These are phyloP conservation scores for Philereme transversata DNA, from an alignment of 2,888 invertebrate species.

Conservation along the genomic window DNA sequence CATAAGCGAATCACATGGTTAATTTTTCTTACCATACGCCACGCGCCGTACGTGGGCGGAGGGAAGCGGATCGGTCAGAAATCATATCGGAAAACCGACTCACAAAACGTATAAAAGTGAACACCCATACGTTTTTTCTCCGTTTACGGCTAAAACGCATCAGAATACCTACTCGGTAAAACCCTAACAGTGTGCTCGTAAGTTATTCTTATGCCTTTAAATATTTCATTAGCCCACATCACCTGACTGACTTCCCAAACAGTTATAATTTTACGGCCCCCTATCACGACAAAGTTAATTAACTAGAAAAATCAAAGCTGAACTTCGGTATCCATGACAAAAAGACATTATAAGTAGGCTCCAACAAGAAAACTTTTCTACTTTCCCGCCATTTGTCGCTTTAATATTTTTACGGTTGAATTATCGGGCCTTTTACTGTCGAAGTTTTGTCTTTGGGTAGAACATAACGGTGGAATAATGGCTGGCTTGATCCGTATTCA, in stretches of 20 bases:
- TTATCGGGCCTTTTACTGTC: slow-evolving; percentile 38
- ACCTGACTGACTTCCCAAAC: neutral
- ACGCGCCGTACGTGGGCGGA: no score
- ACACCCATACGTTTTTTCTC: no score
- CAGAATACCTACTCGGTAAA: no score
- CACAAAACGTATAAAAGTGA: no score
- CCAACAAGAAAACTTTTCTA: slow-evolving; percentile 26
- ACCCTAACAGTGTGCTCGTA: no score
- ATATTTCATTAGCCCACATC: neutral
- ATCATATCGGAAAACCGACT: no score
- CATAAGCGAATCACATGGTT: no score
- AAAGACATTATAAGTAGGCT: slow-evolving; percentile 17
- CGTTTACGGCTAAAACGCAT: no score
- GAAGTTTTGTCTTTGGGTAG: slow-evolving; percentile 38
- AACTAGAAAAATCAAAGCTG: slow-evolving; percentile 21
- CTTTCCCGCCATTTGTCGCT: slow-evolving; percentile 18
- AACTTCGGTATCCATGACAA: slow-evolving; percentile 23
- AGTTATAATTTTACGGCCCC: slow-evolving; percentile 1
- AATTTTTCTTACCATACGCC: no score
- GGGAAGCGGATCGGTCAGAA: no score
- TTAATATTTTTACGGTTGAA: slow-evolving; percentile 39
- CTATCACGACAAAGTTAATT: slow-evolving; percentile 25
- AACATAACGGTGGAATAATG: slow-evolving; percentile 14
- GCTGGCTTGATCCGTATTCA: slow-evolving; percentile 15
- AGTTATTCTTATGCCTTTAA: neutral